phyloP scores from a whole-genome alignment of 2,888 invertebrate species.

The Drosophila recens region DNA sequence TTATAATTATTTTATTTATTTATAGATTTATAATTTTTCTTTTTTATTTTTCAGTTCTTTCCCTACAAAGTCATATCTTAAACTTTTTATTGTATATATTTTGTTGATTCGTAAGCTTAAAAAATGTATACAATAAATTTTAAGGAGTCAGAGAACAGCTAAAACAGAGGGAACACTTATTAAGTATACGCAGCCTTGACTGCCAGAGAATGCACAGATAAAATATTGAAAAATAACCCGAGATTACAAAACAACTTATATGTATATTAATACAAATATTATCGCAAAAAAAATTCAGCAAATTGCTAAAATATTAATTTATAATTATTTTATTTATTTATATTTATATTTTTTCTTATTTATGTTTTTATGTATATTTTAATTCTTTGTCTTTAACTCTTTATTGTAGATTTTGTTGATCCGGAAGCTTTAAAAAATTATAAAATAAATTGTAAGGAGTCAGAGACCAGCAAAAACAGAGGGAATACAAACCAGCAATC shows the following conservation, averaged over 20 bases:
- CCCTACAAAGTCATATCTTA: background rate
- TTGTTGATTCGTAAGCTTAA: background rate
- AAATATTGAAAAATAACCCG: constrained; percentile 33
- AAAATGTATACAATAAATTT: constrained; percentile 6
- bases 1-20: background rate
- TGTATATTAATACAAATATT: background rate
- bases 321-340: background rate
- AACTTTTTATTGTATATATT: background rate
- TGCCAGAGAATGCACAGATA: constrained; percentile 1
- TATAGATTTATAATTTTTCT: background rate
- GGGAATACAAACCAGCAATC: constrained; percentile 3
- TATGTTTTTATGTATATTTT: background rate
- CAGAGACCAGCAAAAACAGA: constrained; percentile 1
- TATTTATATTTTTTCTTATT: background rate
- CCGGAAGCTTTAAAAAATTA: background rate
- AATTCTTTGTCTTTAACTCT: background rate
- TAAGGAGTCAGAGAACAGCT: background rate
- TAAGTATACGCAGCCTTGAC: constrained; percentile 39
- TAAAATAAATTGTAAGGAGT: constrained; percentile 6
- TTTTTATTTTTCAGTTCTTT: background rate
- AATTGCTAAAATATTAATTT: background rate
- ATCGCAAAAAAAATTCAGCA: background rate
- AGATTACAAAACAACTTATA: constrained; percentile 33
- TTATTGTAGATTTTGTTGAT: background rate
- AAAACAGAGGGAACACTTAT: constrained; percentile 23